A percentile compares a stretch with the other conserved stretches of the same genome.
Evolutionary conservation across 2,797 vertebrate genomes (phyloP).

Genomic region (Schizopygopsis malacanthus): DNA sequence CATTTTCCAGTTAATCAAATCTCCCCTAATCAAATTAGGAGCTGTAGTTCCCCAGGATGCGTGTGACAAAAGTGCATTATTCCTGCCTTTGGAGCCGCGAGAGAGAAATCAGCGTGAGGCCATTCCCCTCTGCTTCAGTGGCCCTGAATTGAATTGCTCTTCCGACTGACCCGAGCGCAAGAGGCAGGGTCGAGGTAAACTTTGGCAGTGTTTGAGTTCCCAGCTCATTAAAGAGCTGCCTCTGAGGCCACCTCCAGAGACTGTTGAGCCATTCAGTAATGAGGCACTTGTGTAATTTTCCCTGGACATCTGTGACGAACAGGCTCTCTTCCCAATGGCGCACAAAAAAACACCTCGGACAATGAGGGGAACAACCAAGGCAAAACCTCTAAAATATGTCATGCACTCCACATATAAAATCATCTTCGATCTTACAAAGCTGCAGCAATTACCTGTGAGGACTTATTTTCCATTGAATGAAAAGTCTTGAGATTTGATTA

Average conservation of each 20-base stretch:
- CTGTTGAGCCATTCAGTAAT: constrained; percentile 99
- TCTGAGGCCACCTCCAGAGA: constrained; percentile 98
- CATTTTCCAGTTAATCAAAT: constrained; percentile 99
- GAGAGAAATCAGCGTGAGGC: constrained; percentile 92
- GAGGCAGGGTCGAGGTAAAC: constrained; percentile 95
- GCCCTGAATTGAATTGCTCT: constrained; percentile 93
- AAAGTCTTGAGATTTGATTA: constrained; percentile 27
- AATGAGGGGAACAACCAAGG: constrained; percentile 38
- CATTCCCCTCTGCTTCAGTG: constrained; percentile 94
- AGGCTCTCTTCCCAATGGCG: constrained; percentile 72
- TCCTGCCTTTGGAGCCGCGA: constrained; percentile 95
- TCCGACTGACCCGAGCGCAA: constrained; percentile 87
- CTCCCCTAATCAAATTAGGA: constrained; percentile 99
- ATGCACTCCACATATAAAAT: not conserved
- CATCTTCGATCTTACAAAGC: not conserved
- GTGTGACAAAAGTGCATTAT: constrained; percentile 99
- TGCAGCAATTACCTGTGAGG: not conserved
- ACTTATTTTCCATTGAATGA: constrained; percentile 8
- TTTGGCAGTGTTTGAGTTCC: constrained; percentile 99
- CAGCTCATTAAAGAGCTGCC: constrained; percentile 99
- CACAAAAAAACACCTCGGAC: constrained; percentile 55
- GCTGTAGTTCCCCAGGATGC: constrained; percentile 99
- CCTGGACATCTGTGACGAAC: constrained; percentile 99
- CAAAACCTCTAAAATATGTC: not conserved
- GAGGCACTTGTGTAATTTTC: constrained; percentile 99